phyloP scores from a whole-genome alignment of 2,113 vertebrate species.

The Amphilophus citrinellus region DNA sequence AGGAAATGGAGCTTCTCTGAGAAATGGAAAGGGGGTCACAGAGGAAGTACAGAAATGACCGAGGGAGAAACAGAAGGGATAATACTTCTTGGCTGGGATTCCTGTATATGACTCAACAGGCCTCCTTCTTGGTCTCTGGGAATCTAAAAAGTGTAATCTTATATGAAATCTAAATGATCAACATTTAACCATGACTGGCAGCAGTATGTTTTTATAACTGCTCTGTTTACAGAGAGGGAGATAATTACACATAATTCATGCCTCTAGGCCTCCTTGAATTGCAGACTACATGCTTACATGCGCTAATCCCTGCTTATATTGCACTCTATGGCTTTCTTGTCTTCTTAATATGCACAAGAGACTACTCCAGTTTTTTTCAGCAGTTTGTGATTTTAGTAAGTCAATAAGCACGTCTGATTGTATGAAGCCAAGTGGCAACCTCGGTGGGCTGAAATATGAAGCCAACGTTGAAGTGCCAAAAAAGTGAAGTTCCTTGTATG shows the following conservation, averaged over 20 bases:
- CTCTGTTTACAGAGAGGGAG: constrained; percentile 25
- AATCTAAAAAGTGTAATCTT: constrained; percentile 9
- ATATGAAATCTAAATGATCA: constrained; percentile 24
- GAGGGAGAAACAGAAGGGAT: constrained; percentile 52
- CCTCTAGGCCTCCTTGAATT: not conserved
- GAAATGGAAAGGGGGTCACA: constrained; percentile 38
- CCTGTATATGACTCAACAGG: constrained; percentile 46
- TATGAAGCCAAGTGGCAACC: not conserved
- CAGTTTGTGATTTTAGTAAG: constrained; percentile 4
- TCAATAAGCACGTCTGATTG: not conserved
- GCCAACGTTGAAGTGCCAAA: not conserved
- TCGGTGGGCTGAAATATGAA: not conserved
- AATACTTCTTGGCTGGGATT: constrained; percentile 53
- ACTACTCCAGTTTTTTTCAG: not conserved
- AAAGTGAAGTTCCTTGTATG: not conserved
- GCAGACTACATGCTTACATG: not conserved
- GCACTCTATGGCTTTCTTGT: not conserved
- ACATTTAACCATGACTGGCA: constrained; percentile 33
- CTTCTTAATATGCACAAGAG: not conserved
- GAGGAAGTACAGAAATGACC: constrained; percentile 51
- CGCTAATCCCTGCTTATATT: not conserved
- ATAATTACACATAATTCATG: constrained; percentile 17
- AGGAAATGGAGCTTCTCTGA: constrained; percentile 71
- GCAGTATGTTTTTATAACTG: constrained; percentile 27
- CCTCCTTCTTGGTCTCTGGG: constrained; percentile 24